A percentile compares a stretch with the other conserved stretches of the same genome.
phyloP scores from a whole-genome alignment of 2,797 vertebrate genomes.

The Epinephelus awoara region DNA sequence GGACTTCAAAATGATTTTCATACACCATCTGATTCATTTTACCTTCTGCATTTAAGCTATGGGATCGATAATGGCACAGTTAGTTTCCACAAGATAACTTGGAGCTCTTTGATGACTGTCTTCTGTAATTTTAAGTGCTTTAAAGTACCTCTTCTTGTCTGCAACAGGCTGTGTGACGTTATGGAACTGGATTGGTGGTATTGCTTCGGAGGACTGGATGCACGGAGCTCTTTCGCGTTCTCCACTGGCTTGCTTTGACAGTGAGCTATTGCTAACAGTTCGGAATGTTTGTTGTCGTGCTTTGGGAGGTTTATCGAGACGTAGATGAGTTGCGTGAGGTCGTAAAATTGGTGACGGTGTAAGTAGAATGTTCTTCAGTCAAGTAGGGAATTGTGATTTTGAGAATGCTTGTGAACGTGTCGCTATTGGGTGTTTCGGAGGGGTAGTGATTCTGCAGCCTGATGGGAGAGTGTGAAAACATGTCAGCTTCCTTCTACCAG shows the following conservation, averaged over 20 bases:
- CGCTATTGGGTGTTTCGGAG: constrained; percentile 42
- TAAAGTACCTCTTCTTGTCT: constrained; percentile 54
- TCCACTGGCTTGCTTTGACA: constrained; percentile 18
- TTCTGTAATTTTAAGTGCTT: constrained; percentile 66
- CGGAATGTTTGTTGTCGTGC: constrained; percentile 40
- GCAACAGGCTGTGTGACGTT: constrained; percentile 30
- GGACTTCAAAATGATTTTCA: constrained; percentile 53
- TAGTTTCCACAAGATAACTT: constrained; percentile 33
- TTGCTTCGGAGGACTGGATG: constrained; percentile 28
- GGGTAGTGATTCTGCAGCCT: constrained; percentile 35
- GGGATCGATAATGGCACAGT: constrained; percentile 42
- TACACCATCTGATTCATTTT: constrained; percentile 34
- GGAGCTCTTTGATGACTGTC: constrained; percentile 30
- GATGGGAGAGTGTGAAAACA: constrained; percentile 28
- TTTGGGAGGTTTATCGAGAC: constrained; percentile 50
- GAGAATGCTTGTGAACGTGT: constrained; percentile 65
- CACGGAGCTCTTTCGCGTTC: not conserved
- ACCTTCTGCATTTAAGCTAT: constrained; percentile 25
- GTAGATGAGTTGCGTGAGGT: constrained; percentile 41
- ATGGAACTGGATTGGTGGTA: constrained; percentile 28
- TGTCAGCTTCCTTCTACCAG: constrained; percentile 25
- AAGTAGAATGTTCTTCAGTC: constrained; percentile 66
- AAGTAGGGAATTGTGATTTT: constrained; percentile 58
- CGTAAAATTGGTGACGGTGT: constrained; percentile 36
- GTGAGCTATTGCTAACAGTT: constrained; percentile 25